These are phyloP conservation scores for Blastobasis lacticolella DNA, from an alignment of 2,888 invertebrate species.

Conservation along the genomic window DNA sequence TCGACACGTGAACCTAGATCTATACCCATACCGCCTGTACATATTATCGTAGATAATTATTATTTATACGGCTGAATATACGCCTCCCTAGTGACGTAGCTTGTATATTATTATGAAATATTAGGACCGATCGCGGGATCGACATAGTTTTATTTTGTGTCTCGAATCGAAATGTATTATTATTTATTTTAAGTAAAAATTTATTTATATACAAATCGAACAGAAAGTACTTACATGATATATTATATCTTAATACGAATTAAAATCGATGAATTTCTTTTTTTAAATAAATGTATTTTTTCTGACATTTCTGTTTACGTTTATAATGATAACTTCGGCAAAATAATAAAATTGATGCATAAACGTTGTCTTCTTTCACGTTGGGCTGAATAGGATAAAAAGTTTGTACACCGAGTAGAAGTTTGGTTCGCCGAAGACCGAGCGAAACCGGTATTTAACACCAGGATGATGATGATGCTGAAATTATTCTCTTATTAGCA, in stretches of 20 bases:
- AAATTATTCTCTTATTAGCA: too few relatives aligned
- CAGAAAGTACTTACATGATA: constrained; percentile 70
- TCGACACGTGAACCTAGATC: constrained; percentile 72
- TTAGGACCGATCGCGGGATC: too few relatives aligned
- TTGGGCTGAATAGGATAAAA: too few relatives aligned
- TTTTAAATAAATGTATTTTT: constrained; percentile 70
- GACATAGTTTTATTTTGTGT: constrained; percentile 57
- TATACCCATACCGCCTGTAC: constrained; percentile 22
- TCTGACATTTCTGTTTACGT: too few relatives aligned
- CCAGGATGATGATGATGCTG: too few relatives aligned
- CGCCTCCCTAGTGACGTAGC: constrained; percentile 18
- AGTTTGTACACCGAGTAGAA: too few relatives aligned
- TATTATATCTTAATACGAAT: constrained; percentile 59
- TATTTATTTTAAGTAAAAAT: constrained; percentile 70
- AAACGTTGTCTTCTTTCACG: too few relatives aligned
- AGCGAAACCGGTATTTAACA: too few relatives aligned
- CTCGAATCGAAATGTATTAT: constrained; percentile 70
- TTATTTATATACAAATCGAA: constrained; percentile 64
- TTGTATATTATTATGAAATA: constrained; percentile 42
- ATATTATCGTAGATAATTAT: constrained; percentile 42
- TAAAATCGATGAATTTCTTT: constrained; percentile 59
- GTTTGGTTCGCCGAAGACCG: too few relatives aligned
- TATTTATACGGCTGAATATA: constrained; percentile 35
- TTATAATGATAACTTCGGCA: too few relatives aligned
- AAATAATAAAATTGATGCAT: too few relatives aligned